A percentile compares a stretch with the other conserved stretches of the same genome.
These are phyloP conservation scores for Geophilus truncorum DNA, from an alignment of 2,888 invertebrate species.

Conservation along the genomic window DNA sequence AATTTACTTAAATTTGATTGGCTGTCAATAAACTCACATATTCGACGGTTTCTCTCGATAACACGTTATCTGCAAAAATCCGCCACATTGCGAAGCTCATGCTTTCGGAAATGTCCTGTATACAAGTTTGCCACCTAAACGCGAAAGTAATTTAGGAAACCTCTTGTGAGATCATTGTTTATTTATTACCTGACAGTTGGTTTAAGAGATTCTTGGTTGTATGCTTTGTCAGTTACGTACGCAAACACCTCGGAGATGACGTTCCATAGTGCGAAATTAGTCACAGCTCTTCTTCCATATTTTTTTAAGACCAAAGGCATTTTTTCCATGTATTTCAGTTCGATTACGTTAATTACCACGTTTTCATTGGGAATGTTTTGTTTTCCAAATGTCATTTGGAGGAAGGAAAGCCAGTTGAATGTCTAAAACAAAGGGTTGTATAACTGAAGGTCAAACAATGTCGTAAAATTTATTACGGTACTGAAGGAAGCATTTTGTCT, in stretches of 20 bases:
- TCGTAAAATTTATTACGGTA: neutral
- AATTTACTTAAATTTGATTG: too few species aligned
- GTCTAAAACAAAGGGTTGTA: neutral
- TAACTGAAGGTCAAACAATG: neutral
- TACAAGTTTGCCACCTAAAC: neutral
- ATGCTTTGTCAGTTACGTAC: neutral
- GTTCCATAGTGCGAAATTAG: neutral
- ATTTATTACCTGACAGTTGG: neutral
- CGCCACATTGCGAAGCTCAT: neutral
- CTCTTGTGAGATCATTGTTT: too few species aligned
- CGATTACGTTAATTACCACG: neutral
- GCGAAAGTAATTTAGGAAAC: neutral
- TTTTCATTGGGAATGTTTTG: neutral
- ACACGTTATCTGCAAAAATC: neutral
- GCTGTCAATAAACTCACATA: neutral
- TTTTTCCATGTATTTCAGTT: neutral
- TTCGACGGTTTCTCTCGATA: neutral
- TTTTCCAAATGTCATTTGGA: neutral
- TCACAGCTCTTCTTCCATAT: neutral
- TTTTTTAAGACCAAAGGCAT: neutral
- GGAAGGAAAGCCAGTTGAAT: neutral
- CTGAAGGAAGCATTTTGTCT: neutral
- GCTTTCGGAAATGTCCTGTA: neutral
- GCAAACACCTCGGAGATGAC: neutral
- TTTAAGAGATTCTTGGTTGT: neutral